Percentiles rank a stretch among this genome's conserved stretches.
These are phyloP conservation scores for Zosterops japonicus DNA, from an alignment of 2,113 vertebrate genomes.

Conservation along the genomic window DNA sequence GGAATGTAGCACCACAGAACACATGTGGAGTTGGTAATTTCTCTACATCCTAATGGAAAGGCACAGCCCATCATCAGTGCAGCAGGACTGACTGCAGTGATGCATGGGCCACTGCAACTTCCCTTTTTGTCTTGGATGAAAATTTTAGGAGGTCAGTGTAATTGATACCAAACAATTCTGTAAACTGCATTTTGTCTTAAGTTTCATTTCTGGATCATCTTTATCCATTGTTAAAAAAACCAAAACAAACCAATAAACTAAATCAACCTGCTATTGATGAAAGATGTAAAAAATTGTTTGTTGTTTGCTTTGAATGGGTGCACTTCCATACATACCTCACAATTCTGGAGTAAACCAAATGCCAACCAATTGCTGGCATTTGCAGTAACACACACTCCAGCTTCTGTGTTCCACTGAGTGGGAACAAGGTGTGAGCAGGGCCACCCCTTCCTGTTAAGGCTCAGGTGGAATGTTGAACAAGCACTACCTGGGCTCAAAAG, in stretches of 20 bases:
- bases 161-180: not conserved
- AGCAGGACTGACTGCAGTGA: not conserved
- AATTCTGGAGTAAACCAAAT: not conserved
- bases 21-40: rapidly evolving
- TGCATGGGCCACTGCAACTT: not conserved
- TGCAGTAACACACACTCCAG: rapidly evolving
- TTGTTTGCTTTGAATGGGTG: not conserved
- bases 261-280: not conserved
- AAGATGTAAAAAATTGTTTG: not conserved
- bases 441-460: not conserved
- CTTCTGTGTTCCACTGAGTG: not conserved
- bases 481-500: not conserved
- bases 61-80: rapidly evolving
- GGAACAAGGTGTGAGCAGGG: not conserved
- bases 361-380: not conserved
- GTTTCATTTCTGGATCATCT: not conserved
- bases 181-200: not conserved
- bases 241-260: not conserved
- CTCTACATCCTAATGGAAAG: not conserved
- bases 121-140: not conserved
- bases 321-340: not conserved
- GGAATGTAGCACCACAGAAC: not conserved
- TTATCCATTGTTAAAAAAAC: not conserved
- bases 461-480: not conserved
- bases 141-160: not conserved